A percentile compares a stretch with the other conserved stretches of the same genome.
Conservation (phyloP, 2,888 invertebrate genomes). For the Tortrix viridana region DNA sequence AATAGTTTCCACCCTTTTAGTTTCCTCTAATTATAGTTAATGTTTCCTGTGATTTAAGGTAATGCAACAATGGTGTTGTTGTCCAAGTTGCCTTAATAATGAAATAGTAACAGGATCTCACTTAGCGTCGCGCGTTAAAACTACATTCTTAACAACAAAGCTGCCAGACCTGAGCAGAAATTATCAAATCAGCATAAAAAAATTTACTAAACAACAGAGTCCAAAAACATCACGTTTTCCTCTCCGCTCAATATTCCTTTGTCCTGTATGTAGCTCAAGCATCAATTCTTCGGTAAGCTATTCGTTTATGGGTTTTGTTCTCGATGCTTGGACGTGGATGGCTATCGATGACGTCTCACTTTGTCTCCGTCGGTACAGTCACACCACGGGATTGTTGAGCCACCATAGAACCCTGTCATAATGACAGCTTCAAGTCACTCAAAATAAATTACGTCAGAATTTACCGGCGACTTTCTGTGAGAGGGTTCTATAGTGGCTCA, state of each 20-base stretch:
- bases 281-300: slow-evolving; percentile 20
- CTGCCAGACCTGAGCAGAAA: no score
- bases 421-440: no score
- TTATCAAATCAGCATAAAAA: neutral
- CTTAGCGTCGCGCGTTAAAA: no score
- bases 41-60: neutral
- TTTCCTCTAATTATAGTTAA: neutral
- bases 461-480: no score
- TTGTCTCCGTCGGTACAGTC: slow-evolving; percentile 7
- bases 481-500: no score
- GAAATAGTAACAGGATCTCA: no score
- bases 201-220: neutral
- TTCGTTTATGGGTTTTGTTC: slow-evolving; percentile 7
- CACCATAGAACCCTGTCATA: no score
- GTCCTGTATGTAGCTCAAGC: neutral
- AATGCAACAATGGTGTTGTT: neutral
- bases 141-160: no score
- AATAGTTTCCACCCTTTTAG: neutral
- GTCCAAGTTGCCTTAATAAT: neutral
- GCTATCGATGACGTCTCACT: neutral
- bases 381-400: no score
- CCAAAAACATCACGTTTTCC: slow-evolving; percentile 9
- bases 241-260: slow-evolving; percentile 9
- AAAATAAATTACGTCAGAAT: no score
- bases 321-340: slow-evolving; percentile 3